These are phyloP conservation scores for Alca torda DNA, from an alignment of 2,797 vertebrate genomes.

Conservation along the genomic window DNA sequence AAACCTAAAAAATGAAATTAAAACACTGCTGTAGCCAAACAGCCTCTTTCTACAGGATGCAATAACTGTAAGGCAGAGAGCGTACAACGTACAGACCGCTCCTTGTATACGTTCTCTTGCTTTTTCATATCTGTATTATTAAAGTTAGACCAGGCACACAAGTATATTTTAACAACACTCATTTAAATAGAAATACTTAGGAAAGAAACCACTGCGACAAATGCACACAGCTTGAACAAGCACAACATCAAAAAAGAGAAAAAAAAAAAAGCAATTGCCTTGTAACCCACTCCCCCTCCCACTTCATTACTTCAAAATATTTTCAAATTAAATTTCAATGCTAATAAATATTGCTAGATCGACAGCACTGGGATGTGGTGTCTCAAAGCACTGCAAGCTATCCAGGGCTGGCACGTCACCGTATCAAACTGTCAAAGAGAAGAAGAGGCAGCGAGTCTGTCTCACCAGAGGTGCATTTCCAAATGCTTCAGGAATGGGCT, in stretches of 20 bases:
- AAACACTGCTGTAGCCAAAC: slow-evolving; percentile 77
- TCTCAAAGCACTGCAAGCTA: slow-evolving; percentile 1
- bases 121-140: slow-evolving; percentile 37
- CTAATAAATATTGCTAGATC: slow-evolving; percentile 14
- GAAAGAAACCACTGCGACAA: not conserved
- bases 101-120: slow-evolving; percentile 24
- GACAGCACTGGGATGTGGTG: slow-evolving; percentile 14
- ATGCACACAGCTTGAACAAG: not conserved
- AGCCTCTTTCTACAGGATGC: slow-evolving; percentile 72
- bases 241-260: not conserved
- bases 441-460: not conserved
- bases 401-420: not conserved
- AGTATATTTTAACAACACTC: not conserved
- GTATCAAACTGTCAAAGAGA: not conserved
- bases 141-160: slow-evolving; percentile 2
- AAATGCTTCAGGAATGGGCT: slow-evolving; percentile 41
- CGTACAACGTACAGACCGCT: slow-evolving; percentile 17
- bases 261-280: not conserved
- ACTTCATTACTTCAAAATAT: not conserved
- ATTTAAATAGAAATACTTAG: not conserved
- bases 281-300: not conserved
- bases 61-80: slow-evolving; percentile 65
- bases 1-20: slow-evolving; percentile 86
- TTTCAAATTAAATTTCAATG: slow-evolving; percentile 40
- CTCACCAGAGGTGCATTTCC: not conserved